These are phyloP conservation scores for Lepidurus couesii DNA, from an alignment of 1,140 invertebrate species.

Conservation along the genomic window DNA sequence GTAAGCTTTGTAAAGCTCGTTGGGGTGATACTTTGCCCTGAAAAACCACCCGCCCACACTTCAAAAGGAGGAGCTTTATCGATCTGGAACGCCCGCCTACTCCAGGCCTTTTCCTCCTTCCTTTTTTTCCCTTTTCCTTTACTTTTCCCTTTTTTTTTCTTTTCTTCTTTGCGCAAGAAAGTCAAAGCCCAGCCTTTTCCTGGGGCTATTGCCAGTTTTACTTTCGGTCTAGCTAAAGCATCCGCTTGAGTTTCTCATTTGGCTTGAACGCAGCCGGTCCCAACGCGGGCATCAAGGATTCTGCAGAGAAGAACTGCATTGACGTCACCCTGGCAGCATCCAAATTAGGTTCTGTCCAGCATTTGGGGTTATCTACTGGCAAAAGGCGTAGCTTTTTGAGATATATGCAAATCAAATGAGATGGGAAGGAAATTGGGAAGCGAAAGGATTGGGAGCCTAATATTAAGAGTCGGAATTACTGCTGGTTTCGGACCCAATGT, in stretches of 20 bases:
- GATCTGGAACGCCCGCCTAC: constrained; percentile 12
- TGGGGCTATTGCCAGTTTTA: not conserved
- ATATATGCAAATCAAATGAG: no score
- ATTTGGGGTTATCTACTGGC: not conserved
- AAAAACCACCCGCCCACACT: constrained; percentile 17
- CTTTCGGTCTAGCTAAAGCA: not conserved
- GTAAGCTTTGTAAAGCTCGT: not conserved
- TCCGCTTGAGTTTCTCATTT: constrained; percentile 15
- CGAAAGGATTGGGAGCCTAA: no score
- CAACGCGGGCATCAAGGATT: not conserved
- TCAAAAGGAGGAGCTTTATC: not conserved
- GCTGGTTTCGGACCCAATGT: no score
- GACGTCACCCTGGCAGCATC: not conserved
- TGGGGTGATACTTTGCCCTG: not conserved
- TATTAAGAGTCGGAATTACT: no score
- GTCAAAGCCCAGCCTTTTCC: not conserved
- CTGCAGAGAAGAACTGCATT: constrained; percentile 9
- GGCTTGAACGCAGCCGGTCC: not conserved
- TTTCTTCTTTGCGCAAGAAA: not conserved
- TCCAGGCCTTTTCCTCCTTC: not conserved
- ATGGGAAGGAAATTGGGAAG: no score
- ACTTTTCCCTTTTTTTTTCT: not conserved
- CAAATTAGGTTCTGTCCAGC: not conserved
- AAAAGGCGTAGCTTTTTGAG: no score
- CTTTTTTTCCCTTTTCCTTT: not conserved